Base-by-base conservation (phyloP, 2,888 invertebrate species). In the Resseliella maxima region DNA sequence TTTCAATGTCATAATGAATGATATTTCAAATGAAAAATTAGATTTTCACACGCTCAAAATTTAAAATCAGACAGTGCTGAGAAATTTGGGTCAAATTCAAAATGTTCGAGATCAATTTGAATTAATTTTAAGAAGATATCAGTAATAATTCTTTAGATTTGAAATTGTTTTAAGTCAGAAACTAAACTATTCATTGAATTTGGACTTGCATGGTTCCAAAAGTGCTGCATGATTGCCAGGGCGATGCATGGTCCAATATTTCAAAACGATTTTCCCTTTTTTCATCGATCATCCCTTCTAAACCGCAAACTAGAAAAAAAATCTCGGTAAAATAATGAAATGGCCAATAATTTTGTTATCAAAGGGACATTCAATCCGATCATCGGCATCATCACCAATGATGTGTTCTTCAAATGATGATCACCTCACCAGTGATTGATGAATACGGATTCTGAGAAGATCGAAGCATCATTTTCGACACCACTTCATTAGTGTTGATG, bases 401-500 rank as follows among this genome's bases (percentile, higher is more conserved):
- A 41, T 59, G 27, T 8, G 15, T 12, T 59, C 59, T 15, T 24
- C 5, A 59, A 59, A 3, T 27, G 59, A 3, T 27, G 59, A 59
- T 27, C 59, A 27, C 24, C 41, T 41, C 27, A 31, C 6, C 35
- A 31, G 72, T 72, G 72, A 72, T 72, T 72, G 72, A 72, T 72
- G 72, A 72, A 72, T 72, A 72, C 72, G 3, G 72, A 15, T 72
- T 72, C 72, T 72, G n/a, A 72, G 72, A 72, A 72, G 72, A 59
- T 59, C 59, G 15, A 59, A 18, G 2, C 72, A 15, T 72, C 31
- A 72, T 72, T 31, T 3, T 8, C 15, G 31, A 27, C n/a, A 72
- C 72, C 72, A 72, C 72, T 72, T 72, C 72, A 72, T 72, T 31
- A 72, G 72, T 72, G 31, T 72, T 72, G 72, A 72, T 72, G 18